Evolutionary conservation across 2,113 vertebrate genomes (phyloP), one percentile per base, ranked within the genome.

Genomic region (Coptodon bakossiorum): DNA sequence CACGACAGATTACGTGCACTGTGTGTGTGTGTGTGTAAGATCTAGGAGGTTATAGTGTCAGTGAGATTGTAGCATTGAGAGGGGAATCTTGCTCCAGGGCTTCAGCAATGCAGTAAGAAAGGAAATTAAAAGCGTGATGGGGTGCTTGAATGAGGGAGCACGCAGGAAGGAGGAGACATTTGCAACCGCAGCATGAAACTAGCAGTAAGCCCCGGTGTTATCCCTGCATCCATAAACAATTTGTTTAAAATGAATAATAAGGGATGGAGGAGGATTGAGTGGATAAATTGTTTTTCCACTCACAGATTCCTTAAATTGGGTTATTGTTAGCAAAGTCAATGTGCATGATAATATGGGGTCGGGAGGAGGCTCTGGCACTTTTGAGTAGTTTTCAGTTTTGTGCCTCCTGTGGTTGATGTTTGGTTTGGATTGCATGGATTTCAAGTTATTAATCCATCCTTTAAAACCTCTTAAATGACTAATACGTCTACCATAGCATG

Each of bases 161-260:
- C 3, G 57, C 36, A 27, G 53, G 48, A 71, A 45, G 54, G 48
- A 61, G 61, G 34, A 85, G 86, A 80, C 73, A 82, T 93, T 85
- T 81, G 91, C 81, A 90, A 68, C 85, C 87, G n/a, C 59, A 34
- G 84, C 36, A 7, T 78, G 83, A 78, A 27, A 61, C 73, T 2
- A n/a, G 81, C 68, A 6, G 81, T 63, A 48, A 78, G 80, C 82
- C 48, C 31, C 16, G 54, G 84, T 68, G 81, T 88, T 81, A 80
- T 79, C 54, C 66, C 63, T 54, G 76, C 54, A 90, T 89, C 79
- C 79, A 53, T 53, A 87, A 89, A 90, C 84, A 84, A 87, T 81
- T 90, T 68, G 54, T 89, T 87, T 86, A 80, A 87, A 85, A 73
- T 88, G 83, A 88, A 89, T 91, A 90, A 85, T 88, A 56, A 88